Base-by-base conservation (phyloP, 2,797 vertebrate species). In the Sebastes trivittatus region DNA sequence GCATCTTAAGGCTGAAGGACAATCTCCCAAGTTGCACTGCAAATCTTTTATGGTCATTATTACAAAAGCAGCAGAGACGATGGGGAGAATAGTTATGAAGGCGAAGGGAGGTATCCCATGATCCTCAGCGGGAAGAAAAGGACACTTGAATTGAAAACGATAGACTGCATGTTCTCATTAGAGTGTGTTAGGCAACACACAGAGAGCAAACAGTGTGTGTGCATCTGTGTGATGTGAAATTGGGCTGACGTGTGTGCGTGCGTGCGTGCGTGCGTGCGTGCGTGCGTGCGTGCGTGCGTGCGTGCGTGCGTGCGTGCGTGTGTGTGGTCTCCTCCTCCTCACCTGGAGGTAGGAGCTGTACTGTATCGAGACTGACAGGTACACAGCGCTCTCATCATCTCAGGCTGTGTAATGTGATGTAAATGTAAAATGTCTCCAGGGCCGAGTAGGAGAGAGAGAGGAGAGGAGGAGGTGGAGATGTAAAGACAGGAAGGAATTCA, bases 341-440 rank as follows among this genome's bases (percentile, higher is more conserved):
- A 86, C 88, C 64, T 81, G 78, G 60, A 86, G 76, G 74, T 70
- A 56, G 78, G 13, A 66, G 22, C 80, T 49, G 72, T 11, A 9
- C 69, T 69, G 65, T 62, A 82, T 84, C 1, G 6, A 87, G 78
- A 83, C 80, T 88, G 90, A 87, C 89, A 82, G 87, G 61, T 79
- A 84, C 87, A 87, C 32, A 2, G 71, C 20, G 32, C 80, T 84
- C 82, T 88, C 88, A 84, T 92, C 87, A 86, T 92, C 86, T 80
- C 83, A 71, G 67, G 59, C 75, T 68, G 65, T 65, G 72, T 89
- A 81, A 90, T 81, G 76, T 80, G 72, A 87, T 89, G 87, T 88
- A 85, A 79, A 87, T 87, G 80, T 81, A 62, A 81, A 88, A 86
- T 71, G 78, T 83, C 80, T 85, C 61, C 16, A 11, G 61, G 86